Conservation (phyloP, 92 coral and sea anemone species). For the Epizoanthus stellaris region DNA sequence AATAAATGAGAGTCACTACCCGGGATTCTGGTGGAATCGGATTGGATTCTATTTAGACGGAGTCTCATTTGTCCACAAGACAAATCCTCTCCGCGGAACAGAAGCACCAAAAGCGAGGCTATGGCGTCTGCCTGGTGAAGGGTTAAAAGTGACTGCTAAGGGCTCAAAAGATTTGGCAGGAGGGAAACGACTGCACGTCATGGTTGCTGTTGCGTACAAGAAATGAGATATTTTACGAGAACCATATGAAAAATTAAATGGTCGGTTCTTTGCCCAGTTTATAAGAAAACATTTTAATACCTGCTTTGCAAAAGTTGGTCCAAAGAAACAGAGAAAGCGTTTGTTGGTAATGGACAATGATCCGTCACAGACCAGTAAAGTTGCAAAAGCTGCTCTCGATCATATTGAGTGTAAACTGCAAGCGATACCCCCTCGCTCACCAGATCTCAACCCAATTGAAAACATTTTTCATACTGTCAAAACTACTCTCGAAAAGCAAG, state of each 20-base stretch:
- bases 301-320: slow-evolving; percentile 56
- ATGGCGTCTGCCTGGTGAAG: slow-evolving; percentile 52
- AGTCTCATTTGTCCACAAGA: slow-evolving; percentile 58
- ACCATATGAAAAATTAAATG: slow-evolving; percentile 61
- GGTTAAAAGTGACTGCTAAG: slow-evolving; percentile 52
- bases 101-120: slow-evolving; percentile 45
- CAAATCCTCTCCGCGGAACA: slow-evolving; percentile 45
- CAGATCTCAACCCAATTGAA: slow-evolving; percentile 70
- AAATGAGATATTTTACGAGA: slow-evolving; percentile 54
- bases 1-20: not conserved
- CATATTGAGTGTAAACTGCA: slow-evolving; percentile 50
- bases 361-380: slow-evolving; percentile 60
- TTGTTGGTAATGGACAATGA: slow-evolving; percentile 71
- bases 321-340: slow-evolving; percentile 41
- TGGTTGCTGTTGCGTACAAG: slow-evolving; percentile 59
- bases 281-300: slow-evolving; percentile 53
- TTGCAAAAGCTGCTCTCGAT: slow-evolving; percentile 44
- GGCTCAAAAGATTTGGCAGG: slow-evolving; percentile 63
- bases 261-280: slow-evolving; percentile 52
- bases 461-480: slow-evolving; percentile 63
- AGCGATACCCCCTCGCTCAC: slow-evolving; percentile 65
- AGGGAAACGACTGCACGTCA: slow-evolving; percentile 51
- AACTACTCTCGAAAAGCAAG: slow-evolving; percentile 37
- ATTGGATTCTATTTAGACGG: slow-evolving; percentile 58
- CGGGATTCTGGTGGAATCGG: slow-evolving; percentile 46